Evolutionary conservation across 2,888 invertebrate species (phyloP), one percentile per base, ranked within the genome.

Genomic region (Agrotis puta): DNA sequence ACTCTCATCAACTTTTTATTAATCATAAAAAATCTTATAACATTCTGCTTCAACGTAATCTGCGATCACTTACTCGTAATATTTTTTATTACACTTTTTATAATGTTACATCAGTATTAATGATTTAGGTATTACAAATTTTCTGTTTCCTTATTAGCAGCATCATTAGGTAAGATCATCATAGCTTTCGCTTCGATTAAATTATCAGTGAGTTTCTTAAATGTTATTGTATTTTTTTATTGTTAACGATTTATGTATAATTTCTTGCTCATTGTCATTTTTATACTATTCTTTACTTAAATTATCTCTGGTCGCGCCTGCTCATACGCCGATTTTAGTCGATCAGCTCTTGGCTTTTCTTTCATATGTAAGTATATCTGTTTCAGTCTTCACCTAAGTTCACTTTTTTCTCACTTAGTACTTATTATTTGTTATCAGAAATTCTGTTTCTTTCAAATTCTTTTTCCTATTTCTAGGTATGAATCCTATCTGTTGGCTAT

Each of bases 111-210:
- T 82, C 81, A 83, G 79, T 85, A 74, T 79, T 63, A 71, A 78
- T 74, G 65, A 73, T 67, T 56, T 65, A 76, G 73, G 81, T 75
- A 79, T 67, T 68, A 76, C 59, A 75, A 73, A 76, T 74, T 75
- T 67, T 62, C 64, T 57, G 68, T 81, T 80, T 82, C 79, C 79
- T 83, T 82, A 83, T 83, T 82, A 81, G 73, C 59, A 59, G 39
- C 18, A 54, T 78, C 63, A 79, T 82, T 74, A 64, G 65, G 71
- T 87, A 84, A 83, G 63, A 70, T 74, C 74, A 87, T 54, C 47
- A 66, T 70, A 82, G 74, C 79, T 82, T 77, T 85, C 82, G 82
- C 58, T 84, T 50, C n/a, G 56, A 83, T 75, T 53, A n/a, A 64
- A 59, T 33, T 63, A 27, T 64, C 54, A 70, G 64, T 56, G 20